Base-by-base conservation (phyloP, 2,113 vertebrate species). In the Ondatra zibethicus region DNA sequence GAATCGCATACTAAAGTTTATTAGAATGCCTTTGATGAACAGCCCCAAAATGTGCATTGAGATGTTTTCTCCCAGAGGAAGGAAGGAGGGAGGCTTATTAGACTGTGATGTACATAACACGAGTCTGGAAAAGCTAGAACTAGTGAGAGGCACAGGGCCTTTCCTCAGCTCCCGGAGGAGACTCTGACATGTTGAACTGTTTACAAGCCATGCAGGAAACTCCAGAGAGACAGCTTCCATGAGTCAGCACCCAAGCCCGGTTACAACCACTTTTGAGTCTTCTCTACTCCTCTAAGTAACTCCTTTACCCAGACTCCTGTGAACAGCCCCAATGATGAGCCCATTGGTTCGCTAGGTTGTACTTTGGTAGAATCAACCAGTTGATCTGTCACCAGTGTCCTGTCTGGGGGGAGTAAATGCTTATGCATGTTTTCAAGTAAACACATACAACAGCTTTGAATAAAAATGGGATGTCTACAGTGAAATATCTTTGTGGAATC, bases 401-500 rank as follows among this genome's bases (percentile, higher is more conserved):
- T 84, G 25, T 84, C 25, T 84, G 55, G 36, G 55, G n/a, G 39
- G n/a, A 61, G 23, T 39, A 27, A 5, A 11, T 58, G 50, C 29
- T 61, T 25, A 13, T 7, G 42, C 25, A 17, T 58, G 42, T 63
- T 13, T 42, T 7, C n/a, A 84, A 39, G 58, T 61, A 61, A 82
- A 82, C 7, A 25, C 36, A 81, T 19, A 81, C 19, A 81, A 58
- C 50, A 81, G 52, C 36, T n/a, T 81, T 81, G 52, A 58, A n/a
- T 50, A 36, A 86, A 45, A 72, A 47, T 23, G 63, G 9, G 55
- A 17, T 87, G 58, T 88, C 29, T 61, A n/a, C 25, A 36, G 68
- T 47, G 82, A 80, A 75, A 55, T 92, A 52, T 45, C 73, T 94
- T 70, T 76, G 47, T 42, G 45, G 68, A 91, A 50, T 91, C 78